Base-by-base conservation (phyloP, 2,113 vertebrate species). In the Numenius arquata region DNA sequence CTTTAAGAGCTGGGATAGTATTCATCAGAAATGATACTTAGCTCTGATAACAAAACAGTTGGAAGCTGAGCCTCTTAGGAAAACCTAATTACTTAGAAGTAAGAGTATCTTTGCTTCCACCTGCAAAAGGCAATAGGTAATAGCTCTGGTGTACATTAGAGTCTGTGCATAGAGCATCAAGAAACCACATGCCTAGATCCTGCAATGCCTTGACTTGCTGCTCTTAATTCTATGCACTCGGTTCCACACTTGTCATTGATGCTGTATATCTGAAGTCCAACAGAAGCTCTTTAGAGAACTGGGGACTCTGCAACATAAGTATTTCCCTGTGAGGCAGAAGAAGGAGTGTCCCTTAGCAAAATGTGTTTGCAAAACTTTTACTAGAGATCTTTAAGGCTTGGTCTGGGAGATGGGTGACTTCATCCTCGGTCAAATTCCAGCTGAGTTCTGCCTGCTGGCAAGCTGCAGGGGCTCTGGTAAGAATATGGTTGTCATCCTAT, bases 281-380 rank as follows among this genome's bases (percentile, higher is more conserved):
- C 11, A 79, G 55, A 29, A 70, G 15, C 22, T 78, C 12, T 55
- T 43, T 11, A 48, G 50, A 70, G 27, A 32, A 11, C 2, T n/a
- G 8, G 4, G 7, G 15, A 40, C 15, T 61, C 14, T 65, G 36
- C 43, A 12, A 12, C 1, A 0, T 2, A 11, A 63, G 5, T 27
- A 6, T n/a, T 52, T 34, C 41, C n/a, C 9, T 2, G 2, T 14
- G 45, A 40, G 36, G 21, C 20, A 45, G 83, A 34, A 26, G 26
- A 79, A 45, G 18, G 21, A 11, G 15, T 19, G 41, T 71, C 16
- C 32, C 8, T 45, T 40, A 19, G 21, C 17, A 58, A 83, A 67
- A 65, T 2, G 16, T 21, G 8, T 45, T 50, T 9, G 23, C 15
- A 40, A 32, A 83, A 29, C 38, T 22, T 56, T 30, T 38, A 2